phyloP scores from a whole-genome alignment of 2,888 invertebrate genomes.

The Scaptomyza reducta region DNA sequence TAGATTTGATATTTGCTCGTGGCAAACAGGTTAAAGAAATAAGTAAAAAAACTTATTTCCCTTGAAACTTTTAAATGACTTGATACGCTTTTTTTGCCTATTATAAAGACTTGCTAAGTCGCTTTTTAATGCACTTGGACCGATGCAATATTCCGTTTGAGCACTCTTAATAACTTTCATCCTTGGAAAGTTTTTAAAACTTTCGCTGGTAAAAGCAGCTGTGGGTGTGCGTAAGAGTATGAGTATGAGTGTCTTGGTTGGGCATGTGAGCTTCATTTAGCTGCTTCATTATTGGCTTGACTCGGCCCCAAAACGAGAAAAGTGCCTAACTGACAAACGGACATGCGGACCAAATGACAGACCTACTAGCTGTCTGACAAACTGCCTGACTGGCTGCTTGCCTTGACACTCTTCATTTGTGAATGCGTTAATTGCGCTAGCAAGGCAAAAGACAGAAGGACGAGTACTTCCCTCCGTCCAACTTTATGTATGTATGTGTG shows the following conservation, averaged over 20 bases:
- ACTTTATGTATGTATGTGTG: slow-evolving; percentile 17
- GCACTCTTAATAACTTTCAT: slow-evolving; percentile 5
- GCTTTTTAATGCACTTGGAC: slow-evolving; percentile 25
- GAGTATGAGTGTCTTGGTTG: not conserved
- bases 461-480: slow-evolving; percentile 36
- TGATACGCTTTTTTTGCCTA: slow-evolving; percentile 9
- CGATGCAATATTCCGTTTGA: slow-evolving; percentile 43
- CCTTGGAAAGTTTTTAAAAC: slow-evolving; percentile 40
- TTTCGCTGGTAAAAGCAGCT: slow-evolving; percentile 24
- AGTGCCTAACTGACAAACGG: slow-evolving; percentile 45
- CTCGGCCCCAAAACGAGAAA: slow-evolving; percentile 31
- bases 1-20: too few species aligned
- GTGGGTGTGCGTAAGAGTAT: slow-evolving; percentile 10
- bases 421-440: slow-evolving; percentile 76
- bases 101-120: slow-evolving; percentile 41
- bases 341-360: slow-evolving; percentile 19
- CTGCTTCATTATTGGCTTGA: slow-evolving; percentile 48
- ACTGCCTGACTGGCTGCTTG: slow-evolving; percentile 50
- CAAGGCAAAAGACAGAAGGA: slow-evolving; percentile 53
- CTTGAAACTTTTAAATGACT: slow-evolving; percentile 44
- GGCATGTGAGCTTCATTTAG: slow-evolving; percentile 7
- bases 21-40: not conserved
- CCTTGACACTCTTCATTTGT: slow-evolving; percentile 80
- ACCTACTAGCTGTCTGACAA: slow-evolving; percentile 23
- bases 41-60: not conserved